phyloP scores from a whole-genome alignment of 2,113 vertebrate genomes.

The Brevimyrus niger region DNA sequence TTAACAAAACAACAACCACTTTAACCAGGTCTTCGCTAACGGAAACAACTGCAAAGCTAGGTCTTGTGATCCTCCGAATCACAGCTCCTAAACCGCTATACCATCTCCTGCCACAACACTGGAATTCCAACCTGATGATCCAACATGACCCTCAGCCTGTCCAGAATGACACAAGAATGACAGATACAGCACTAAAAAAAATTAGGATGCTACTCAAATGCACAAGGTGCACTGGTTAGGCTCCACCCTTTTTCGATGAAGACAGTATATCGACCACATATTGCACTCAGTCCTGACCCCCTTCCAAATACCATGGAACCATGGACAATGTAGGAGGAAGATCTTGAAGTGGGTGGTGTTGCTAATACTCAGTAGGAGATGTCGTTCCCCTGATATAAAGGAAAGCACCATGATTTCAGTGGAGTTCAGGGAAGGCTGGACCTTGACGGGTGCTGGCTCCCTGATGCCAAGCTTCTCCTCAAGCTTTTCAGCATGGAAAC shows the following conservation, averaged over 20 bases:
- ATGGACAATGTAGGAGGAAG: neutral
- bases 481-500: neutral
- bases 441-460: neutral
- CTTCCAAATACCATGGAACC: neutral
- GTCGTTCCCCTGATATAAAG: neutral
- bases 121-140: neutral
- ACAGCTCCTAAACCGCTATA: neutral
- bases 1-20: neutral
- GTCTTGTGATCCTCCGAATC: neutral
- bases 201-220: neutral
- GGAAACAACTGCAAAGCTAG: neutral
- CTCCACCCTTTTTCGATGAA: neutral
- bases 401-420: neutral
- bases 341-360: neutral
- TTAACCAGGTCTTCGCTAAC: neutral
- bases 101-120: neutral
- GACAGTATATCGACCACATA: neutral
- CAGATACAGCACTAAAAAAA: neutral
- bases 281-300: neutral
- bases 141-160: neutral
- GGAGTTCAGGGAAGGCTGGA: neutral
- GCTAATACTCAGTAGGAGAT: neutral
- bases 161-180: neutral
- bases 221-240: neutral
- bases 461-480: neutral